Evolutionary conservation across 1,140 invertebrate genomes (phyloP).

Genomic region (Diuraphis noxia): DNA sequence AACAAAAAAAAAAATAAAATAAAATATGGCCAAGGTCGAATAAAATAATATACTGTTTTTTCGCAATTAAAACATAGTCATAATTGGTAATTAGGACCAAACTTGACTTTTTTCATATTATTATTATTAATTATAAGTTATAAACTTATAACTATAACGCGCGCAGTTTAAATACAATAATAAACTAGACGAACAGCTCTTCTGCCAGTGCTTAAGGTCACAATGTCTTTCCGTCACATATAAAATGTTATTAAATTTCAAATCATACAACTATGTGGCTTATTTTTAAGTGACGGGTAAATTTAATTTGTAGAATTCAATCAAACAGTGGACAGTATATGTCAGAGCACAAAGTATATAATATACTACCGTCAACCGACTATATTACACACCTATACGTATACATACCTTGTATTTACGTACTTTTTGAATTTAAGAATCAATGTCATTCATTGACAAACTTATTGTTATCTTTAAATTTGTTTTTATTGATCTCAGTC

Average conservation of each 20-base stretch:
- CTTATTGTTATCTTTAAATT: background rate
- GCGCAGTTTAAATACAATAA: background rate
- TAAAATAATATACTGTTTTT: slow-evolving; percentile 30
- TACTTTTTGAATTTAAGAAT: background rate
- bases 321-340: background rate
- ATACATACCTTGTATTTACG: background rate
- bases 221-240: background rate
- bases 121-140: background rate
- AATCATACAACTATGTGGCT: background rate
- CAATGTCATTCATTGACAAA: background rate
- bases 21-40: slow-evolving; percentile 12
- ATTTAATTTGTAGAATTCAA: background rate
- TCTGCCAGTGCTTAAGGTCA: slow-evolving; percentile 9
- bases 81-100: slow-evolving; percentile 14
- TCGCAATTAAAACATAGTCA: slow-evolving; percentile 39
- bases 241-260: background rate
- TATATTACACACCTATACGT: background rate
- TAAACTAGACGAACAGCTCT: background rate
- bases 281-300: background rate
- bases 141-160: background rate
- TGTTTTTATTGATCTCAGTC: background rate
- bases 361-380: background rate
- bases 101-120: background rate
- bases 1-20: background rate
- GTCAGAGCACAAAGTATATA: background rate